Evolutionary conservation across 37 sponge, comb jelly and placozoan genomes (phyloP), one percentile per base, ranked within the genome.

Genomic region (Chondrilla cf. caribensis): DNA sequence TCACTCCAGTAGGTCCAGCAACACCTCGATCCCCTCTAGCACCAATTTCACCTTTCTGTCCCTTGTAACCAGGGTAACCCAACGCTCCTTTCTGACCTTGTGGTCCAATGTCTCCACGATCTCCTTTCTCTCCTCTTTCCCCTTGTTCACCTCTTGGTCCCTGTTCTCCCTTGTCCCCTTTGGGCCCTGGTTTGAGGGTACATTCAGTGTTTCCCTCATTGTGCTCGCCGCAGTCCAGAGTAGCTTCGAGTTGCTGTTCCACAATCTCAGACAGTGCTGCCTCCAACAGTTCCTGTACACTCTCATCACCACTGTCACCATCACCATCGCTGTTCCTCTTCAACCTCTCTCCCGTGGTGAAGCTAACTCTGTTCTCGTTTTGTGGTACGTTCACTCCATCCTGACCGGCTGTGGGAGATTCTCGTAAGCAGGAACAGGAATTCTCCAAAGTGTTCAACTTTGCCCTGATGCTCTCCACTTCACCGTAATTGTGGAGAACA

Each of bases 141-240:
- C 78, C 57, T 44, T 77, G 44, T 77, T 29, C 38, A 38, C 78
- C 78, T 33, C 33, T 67, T 33, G 31, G 3, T 33, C 68, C 68
- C 29, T 1, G 6, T n/a, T 31, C 51, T n/a, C 78, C 78, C 3
- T 21, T 8, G 3, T 31, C 39, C 19, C 78, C 78, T 7, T 71
- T 38, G 5, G n/a, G 41, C 19, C 73, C 73, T 22, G 64, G 11
- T 22, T 71, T 22, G 38, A 60, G 24, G 19, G 64, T 60, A 26
- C 64, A 60, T 22, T 60, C 64, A 7, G 28, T 60, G n/a, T n/a
- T n/a, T n/a, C n/a, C n/a, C 11, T 47, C 64, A 22, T 60, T 26
- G n/a, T n/a, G n/a, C 19, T 60, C 64, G 15, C 29, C 15, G 22
- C 64, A 60, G 28, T 60, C 29, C 64, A 60, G 64, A 21, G 64